Conservation (phyloP, 2,797 vertebrate species). For the Oryzias dopingdopingensis region DNA sequence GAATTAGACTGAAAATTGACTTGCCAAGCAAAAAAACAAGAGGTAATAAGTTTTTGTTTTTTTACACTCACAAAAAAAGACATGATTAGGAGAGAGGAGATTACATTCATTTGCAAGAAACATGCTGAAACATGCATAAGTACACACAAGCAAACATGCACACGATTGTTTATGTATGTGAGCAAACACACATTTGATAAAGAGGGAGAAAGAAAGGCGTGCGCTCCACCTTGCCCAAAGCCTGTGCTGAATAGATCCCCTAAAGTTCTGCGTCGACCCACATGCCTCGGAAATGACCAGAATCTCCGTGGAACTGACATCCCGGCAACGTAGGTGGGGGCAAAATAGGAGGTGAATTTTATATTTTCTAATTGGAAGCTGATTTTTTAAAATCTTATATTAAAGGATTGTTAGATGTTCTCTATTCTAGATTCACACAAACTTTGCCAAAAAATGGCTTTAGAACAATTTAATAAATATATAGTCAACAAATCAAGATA, state of each 20-base stretch:
- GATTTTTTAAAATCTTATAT: constrained; percentile 25
- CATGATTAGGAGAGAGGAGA: constrained; percentile 36
- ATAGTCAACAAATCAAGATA: no score
- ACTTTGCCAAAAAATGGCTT: no score
- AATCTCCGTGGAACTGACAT: constrained; percentile 92
- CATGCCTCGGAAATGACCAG: constrained; percentile 94
- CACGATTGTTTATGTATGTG: constrained; percentile 3
- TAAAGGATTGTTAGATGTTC: constrained; percentile 8
- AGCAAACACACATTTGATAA: constrained; percentile 36
- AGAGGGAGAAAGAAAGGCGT: constrained; percentile 66
- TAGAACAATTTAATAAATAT: no score
- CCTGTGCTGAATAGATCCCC: constrained; percentile 95
- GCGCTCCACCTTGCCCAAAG: constrained; percentile 95
- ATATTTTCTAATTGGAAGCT: constrained; percentile 43
- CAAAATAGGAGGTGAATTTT: constrained; percentile 81
- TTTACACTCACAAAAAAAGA: constrained; percentile 27
- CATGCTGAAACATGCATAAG: constrained; percentile 22
- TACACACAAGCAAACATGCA: constrained; percentile 28
- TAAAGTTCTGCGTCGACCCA: constrained; percentile 93
- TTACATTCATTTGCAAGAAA: constrained; percentile 45
- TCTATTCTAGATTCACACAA: neutral
- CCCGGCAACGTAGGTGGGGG: constrained; percentile 74
- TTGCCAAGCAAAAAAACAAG: no score
- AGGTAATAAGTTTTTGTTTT: no score
- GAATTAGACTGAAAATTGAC: no score